Conservation (phyloP, 2,797 vertebrate species). For the Clarias pachynema region DNA sequence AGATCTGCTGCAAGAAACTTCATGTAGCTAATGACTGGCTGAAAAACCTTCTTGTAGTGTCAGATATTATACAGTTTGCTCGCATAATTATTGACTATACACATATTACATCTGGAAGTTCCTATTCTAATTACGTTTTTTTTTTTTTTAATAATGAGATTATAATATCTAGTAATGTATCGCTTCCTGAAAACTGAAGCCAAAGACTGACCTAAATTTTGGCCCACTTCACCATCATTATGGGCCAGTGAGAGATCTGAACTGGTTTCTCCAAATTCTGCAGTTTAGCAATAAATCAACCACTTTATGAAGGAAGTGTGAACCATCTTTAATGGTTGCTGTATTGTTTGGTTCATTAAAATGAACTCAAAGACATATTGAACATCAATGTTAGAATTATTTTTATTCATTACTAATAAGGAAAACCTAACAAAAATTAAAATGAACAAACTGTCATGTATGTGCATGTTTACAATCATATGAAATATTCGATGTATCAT, state of each 20-base stretch:
- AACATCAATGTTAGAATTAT: not conserved
- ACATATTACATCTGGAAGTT: not conserved
- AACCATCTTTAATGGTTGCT: not conserved
- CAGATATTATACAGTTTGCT: not conserved
- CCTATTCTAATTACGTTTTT: not conserved
- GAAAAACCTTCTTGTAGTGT: not conserved
- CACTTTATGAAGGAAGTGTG: not conserved
- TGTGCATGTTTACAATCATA: not conserved
- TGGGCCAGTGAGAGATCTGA: slow-evolving; percentile 16
- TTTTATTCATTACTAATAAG: not conserved
- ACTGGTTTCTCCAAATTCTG: not conserved
- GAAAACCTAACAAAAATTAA: not conserved
- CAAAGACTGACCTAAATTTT: slow-evolving; percentile 1
- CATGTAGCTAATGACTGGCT: not conserved
- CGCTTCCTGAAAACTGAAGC: not conserved
- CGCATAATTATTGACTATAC: not conserved
- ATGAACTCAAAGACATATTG: not conserved
- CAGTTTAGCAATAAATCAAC: not conserved
- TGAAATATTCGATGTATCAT: not conserved
- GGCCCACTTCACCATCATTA: slow-evolving; percentile 14
- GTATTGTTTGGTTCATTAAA: not conserved
- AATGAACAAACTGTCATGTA: not conserved
- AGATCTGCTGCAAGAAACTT: not conserved
- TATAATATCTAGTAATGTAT: not conserved
- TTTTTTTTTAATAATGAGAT: not conserved